Evolutionary conservation across 2,797 vertebrate species (phyloP), one percentile per base, ranked within the genome.

Genomic region (Lepilemur ruficaudatus): DNA sequence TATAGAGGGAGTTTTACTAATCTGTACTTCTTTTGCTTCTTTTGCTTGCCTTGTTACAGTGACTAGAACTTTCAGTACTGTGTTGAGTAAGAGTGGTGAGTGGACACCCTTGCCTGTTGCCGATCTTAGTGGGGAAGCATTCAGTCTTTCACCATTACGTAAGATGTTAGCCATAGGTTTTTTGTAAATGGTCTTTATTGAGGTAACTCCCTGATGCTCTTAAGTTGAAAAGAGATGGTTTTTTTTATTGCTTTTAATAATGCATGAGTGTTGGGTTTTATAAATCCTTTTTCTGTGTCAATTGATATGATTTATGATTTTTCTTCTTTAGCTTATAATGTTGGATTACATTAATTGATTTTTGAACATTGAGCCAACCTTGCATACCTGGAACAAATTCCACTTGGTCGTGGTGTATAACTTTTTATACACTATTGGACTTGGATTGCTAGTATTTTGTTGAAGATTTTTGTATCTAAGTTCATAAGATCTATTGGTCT

Each of bases 391-490:
- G 52, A 86, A 92, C 43, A 97, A 92, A 92, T 59, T 30, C 14
- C 43, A 75, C 17, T 88, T 88, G 43, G 73, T 93, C 18, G 67
- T 43, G 13, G 48, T 82, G 4, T 65, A 50, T 59, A 93, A 88
- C 35, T 89, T 78, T 83, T 48, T 17, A 73, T 87, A 59, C 7
- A 75, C 88, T 90, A 72, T 41, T 91, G 38, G 38, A 82, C 84
- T 79, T 78, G 25, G 38, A 63, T 91, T 88, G 43, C 76, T 88
- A 48, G 65, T 73, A 75, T 70, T 88, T 57, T 91, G 46, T 88
- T 94, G 18, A 93, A 43, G 59, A 83, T 67, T 88, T 96, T 96
- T 95, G 50, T n/a, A 76, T 87, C 10, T 57, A 90, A 94, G 22
- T 70, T 43, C 32, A 38, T 83, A 70, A 97, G 57, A 57, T 61